Evolutionary conservation across 2,113 vertebrate genomes (phyloP), one percentile per base, ranked within the genome.

Genomic region (Gymnogyps californianus): DNA sequence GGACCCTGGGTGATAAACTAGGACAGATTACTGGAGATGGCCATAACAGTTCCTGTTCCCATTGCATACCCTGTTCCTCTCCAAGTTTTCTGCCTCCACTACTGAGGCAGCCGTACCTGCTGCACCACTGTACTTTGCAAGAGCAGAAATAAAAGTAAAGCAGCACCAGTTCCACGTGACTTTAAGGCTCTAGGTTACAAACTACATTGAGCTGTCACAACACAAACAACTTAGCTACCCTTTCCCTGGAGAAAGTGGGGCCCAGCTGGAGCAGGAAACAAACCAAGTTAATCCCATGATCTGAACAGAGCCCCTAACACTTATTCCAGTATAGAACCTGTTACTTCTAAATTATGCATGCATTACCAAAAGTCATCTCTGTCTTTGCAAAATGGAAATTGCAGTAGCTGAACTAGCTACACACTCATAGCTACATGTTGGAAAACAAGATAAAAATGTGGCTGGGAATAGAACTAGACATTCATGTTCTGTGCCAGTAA

Each of bases 391-490:
- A 94, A 96, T 58, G 19, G 40, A 93, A 89, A 79, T 11, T 32
- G 59, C 65, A 61, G 40, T 36, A 80, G 34, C 2, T 54, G 78
- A 90, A 93, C 40, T 69, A 95, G 71, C 78, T 66, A 70, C 28
- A 75, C 36, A 59, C 62, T 92, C 55, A 51, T 6, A 49, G 51
- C 54, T 77, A 69, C 10, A 8, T 31, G 26, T 16, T 31, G 42
- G n/a, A 93, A 93, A 96, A 89, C 26, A 76, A 90, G 74, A 71
- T 31, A 83, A 83, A 92, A 94, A 61, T 51, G n/a, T 70, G 42
- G 16, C 69, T 44, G 36, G 31, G 62, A 94, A 55, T 79, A 81
- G 61, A 91, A 82, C 38, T 78, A 91, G 14, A 84, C 34, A 79
- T 78, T 94, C 11, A 24, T 44, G 18, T 82, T 82, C 57, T 67